Percentiles rank a stretch among this genome's conserved stretches.
Evolutionary conservation across 37 sponge, comb jelly and placozoan genomes (phyloP).

Genomic region (Spongia lamella): DNA sequence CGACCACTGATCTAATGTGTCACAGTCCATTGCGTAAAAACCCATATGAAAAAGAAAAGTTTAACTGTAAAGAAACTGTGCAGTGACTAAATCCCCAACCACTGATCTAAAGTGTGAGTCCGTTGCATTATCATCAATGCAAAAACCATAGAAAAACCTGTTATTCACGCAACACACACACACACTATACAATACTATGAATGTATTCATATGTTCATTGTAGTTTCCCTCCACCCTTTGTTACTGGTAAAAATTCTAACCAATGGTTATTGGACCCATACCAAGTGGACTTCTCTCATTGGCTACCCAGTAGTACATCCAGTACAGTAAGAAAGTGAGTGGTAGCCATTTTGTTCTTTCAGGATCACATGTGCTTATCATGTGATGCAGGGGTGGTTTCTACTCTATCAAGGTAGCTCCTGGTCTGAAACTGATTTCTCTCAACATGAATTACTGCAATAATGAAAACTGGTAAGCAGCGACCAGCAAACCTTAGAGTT

Average conservation of each 20-base stretch:
- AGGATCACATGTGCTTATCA: not conserved
- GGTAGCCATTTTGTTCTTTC: not conserved
- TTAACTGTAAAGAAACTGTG: too few relatives aligned
- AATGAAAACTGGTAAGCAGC: slow-evolving; percentile 73
- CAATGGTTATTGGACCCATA: slow-evolving; percentile 81
- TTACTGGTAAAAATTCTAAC: slow-evolving; percentile 72
- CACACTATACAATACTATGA: too few relatives aligned
- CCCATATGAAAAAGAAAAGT: too few relatives aligned
- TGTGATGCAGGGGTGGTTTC: slow-evolving; percentile 69
- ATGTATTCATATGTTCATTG: too few relatives aligned
- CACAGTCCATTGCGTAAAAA: too few relatives aligned
- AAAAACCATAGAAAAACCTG: too few relatives aligned
- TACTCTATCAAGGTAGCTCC: slow-evolving; percentile 62
- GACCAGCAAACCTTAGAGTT: too few relatives aligned
- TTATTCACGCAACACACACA: too few relatives aligned
- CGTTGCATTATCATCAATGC: too few relatives aligned
- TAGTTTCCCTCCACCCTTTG: slow-evolving; percentile 88
- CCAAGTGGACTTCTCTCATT: slow-evolving; percentile 64
- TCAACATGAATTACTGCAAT: slow-evolving; percentile 88
- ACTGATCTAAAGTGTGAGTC: too few relatives aligned
- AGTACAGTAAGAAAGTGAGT: slow-evolving; percentile 51
- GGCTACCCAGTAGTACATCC: slow-evolving; percentile 71
- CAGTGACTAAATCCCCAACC: too few relatives aligned
- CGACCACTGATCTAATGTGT: too few relatives aligned
- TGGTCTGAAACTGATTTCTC: slow-evolving; percentile 76